phyloP scores from a whole-genome alignment of 2,888 invertebrate genomes.

The Latrodectus hesperus region DNA sequence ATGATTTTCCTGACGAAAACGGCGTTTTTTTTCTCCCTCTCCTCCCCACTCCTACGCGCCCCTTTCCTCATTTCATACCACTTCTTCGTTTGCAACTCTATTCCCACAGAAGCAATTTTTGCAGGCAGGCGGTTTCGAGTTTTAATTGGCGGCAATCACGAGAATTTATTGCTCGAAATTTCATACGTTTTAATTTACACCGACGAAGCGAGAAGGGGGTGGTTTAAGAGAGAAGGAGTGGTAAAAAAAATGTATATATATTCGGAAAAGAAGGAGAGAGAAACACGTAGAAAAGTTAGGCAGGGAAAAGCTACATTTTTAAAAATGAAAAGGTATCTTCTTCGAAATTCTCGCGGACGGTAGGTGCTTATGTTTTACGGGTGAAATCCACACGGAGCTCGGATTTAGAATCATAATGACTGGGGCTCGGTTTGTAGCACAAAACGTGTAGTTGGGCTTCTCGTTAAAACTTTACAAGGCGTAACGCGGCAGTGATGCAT shows the following conservation, averaged over 20 bases:
- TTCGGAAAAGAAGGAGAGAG: not conserved
- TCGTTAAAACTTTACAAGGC: slow-evolving; percentile 64
- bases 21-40: not conserved
- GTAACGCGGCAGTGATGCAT: slow-evolving; percentile 17
- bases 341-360: not conserved
- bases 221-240: not conserved
- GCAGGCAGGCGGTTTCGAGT: slow-evolving; percentile 34
- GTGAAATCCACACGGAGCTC: slow-evolving; percentile 20
- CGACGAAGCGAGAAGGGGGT: slow-evolving; percentile 9
- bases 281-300: slow-evolving; percentile 29
- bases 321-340: slow-evolving; percentile 36
- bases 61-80: not conserved
- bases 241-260: no score
- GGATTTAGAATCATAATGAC: slow-evolving; percentile 41
- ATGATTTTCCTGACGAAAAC: slow-evolving; percentile 49
- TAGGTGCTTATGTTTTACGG: slow-evolving; percentile 45
- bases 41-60: not conserved
- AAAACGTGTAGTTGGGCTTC: slow-evolving; percentile 1
- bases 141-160: slow-evolving; percentile 65
- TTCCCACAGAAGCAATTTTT: slow-evolving; percentile 59
- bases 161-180: slow-evolving; percentile 61
- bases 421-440: not conserved
- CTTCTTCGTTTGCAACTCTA: slow-evolving; percentile 2
- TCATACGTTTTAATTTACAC: slow-evolving; percentile 63
- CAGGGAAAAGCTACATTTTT: not conserved